phyloP scores from a whole-genome alignment of 1,140 invertebrate species.

The Lethocerus indicus region DNA sequence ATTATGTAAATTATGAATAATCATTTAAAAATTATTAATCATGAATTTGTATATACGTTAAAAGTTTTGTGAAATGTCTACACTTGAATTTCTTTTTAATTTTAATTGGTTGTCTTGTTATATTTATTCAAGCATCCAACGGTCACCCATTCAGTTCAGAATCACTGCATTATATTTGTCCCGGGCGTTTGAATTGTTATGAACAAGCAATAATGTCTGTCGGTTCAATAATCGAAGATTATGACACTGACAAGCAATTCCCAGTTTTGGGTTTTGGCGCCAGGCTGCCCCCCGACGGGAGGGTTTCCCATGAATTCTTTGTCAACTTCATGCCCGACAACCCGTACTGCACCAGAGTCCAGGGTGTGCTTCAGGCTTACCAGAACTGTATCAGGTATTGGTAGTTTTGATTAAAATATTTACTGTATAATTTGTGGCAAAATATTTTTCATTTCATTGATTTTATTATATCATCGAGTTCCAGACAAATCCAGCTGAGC shows the following conservation, averaged over 20 bases:
- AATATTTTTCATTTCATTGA: neutral
- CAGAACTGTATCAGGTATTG: constrained; percentile 23
- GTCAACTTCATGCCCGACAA: constrained; percentile 37
- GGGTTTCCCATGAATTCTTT: constrained; percentile 38
- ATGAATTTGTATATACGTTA: no score
- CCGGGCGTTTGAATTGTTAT: constrained; percentile 33
- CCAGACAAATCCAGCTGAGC: constrained; percentile 34
- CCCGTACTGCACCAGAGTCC: constrained; percentile 33
- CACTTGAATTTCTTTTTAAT: neutral
- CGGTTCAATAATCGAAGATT: constrained; percentile 46
- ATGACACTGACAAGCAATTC: constrained; percentile 35
- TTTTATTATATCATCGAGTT: neutral
- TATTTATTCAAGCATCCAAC: constrained; percentile 36
- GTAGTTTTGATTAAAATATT: neutral
- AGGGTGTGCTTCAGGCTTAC: constrained; percentile 24
- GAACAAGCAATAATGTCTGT: constrained; percentile 37
- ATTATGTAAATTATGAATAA: no score
- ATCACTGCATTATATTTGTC: constrained; percentile 37
- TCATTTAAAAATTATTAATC: no score
- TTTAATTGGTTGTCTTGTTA: neutral
- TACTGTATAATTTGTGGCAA: no score
- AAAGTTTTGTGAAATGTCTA: no score
- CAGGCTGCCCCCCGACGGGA: constrained; percentile 30
- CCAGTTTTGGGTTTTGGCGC: constrained; percentile 39
- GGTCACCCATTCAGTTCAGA: constrained; percentile 33